These are phyloP conservation scores for Ochlodes sylvanus DNA, from an alignment of 2,888 invertebrate genomes.

Conservation along the genomic window DNA sequence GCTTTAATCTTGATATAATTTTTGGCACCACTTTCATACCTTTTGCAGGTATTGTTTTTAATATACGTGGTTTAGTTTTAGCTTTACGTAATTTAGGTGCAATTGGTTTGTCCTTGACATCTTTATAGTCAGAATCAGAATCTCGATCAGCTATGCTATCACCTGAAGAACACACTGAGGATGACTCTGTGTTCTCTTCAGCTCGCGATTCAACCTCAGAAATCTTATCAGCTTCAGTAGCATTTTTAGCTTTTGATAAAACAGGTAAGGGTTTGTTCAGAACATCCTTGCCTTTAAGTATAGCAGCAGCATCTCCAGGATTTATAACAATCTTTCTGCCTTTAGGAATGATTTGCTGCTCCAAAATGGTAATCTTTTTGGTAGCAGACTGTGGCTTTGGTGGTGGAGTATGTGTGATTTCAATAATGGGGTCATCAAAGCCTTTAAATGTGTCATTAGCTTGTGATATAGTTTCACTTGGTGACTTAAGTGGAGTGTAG, in stretches of 20 bases:
- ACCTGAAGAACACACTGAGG: constrained; percentile 77
- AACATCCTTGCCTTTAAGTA: constrained; percentile 74
- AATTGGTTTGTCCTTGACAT: constrained; percentile 67
- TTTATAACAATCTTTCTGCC: constrained; percentile 76
- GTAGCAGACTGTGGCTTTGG: constrained; percentile 75
- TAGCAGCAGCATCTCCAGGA: constrained; percentile 62
- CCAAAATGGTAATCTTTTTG: constrained; percentile 80
- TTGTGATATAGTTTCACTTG: constrained; percentile 79
- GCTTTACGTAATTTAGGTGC: constrained; percentile 61
- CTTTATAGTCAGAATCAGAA: constrained; percentile 86
- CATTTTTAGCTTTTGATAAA: constrained; percentile 62
- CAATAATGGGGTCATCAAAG: constrained; percentile 76
- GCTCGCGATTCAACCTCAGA: constrained; percentile 64
- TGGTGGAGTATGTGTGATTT: constrained; percentile 74
- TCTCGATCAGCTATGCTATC: constrained; percentile 86
- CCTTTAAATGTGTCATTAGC: constrained; percentile 61
- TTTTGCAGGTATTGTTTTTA: constrained; percentile 62
- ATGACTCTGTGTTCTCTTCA: constrained; percentile 81
- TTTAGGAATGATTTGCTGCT: constrained; percentile 80
- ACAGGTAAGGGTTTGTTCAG: constrained; percentile 68
- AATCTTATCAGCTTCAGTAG: constrained; percentile 56
- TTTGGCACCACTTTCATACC: constrained; percentile 63
- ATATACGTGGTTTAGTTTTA: constrained; percentile 73
- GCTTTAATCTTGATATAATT: constrained; percentile 62
- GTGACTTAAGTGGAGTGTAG: constrained; percentile 89